phyloP scores from a whole-genome alignment of 2,888 invertebrate genomes.

The Hyppa rectilinea region DNA sequence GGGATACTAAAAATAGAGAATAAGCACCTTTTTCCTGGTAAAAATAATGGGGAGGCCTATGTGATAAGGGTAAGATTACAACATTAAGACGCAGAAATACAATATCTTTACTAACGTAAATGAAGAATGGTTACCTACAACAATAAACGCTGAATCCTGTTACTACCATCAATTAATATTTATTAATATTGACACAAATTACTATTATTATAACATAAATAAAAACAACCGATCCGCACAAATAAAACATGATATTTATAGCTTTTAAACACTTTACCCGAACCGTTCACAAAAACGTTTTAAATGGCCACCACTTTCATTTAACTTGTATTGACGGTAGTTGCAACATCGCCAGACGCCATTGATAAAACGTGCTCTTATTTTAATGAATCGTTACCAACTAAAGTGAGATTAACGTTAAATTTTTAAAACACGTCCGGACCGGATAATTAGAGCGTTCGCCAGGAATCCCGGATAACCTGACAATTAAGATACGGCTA shows the following conservation, averaged over 20 bases:
- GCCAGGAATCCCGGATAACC: constrained; percentile 60
- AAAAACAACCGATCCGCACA: not conserved
- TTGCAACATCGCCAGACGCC: constrained; percentile 30
- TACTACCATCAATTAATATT: not conserved
- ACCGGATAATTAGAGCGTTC: constrained; percentile 68
- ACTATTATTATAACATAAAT: not conserved
- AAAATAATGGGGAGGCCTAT: not conserved
- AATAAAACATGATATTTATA: constrained; percentile 17
- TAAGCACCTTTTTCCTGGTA: not conserved
- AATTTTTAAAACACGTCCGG: constrained; percentile 61
- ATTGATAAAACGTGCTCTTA: constrained; percentile 51
- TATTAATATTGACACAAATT: constrained; percentile 8
- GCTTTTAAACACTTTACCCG: constrained; percentile 3
- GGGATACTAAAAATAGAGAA: not conserved
- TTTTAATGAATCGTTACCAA: constrained; percentile 58
- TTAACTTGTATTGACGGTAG: constrained; percentile 27
- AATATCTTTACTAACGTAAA: constrained; percentile 5
- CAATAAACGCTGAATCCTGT: constrained; percentile 15
- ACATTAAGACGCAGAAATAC: constrained; percentile 16
- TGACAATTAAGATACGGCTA: constrained; percentile 70
- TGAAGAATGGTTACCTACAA: constrained; percentile 2
- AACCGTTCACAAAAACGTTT: constrained; percentile 18
- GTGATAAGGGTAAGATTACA: not conserved
- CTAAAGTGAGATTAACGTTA: constrained; percentile 54
- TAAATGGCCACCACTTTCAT: constrained; percentile 28